Conservation (phyloP, 2,113 vertebrate genomes). For the Rhinolophus sinicus region DNA sequence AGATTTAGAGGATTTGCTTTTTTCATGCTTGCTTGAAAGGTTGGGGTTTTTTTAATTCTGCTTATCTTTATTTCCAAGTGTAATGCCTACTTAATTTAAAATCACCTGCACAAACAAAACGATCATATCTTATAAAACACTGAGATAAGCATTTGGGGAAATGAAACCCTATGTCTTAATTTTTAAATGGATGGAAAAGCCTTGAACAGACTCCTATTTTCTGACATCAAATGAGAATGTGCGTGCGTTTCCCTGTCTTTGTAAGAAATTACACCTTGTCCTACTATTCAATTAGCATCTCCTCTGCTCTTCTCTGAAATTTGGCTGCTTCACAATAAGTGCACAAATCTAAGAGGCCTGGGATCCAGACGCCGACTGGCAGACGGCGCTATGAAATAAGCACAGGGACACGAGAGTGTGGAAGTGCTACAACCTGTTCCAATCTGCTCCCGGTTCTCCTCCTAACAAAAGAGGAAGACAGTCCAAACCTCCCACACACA, state of each 20-base stretch:
- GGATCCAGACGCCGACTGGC: slow-evolving; percentile 74
- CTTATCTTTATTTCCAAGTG: slow-evolving; percentile 6
- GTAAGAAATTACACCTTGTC: slow-evolving; percentile 69
- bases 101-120: neutral
- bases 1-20: neutral
- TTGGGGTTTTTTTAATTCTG: neutral
- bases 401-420: slow-evolving; percentile 59
- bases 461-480: slow-evolving; percentile 69
- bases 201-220: slow-evolving; percentile 38
- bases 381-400: slow-evolving; percentile 64
- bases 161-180: neutral
- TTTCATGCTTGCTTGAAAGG: neutral
- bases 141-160: neutral
- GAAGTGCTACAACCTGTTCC: slow-evolving; percentile 79
- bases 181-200: slow-evolving; percentile 3
- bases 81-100: slow-evolving; percentile 5
- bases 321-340: slow-evolving; percentile 75
- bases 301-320: slow-evolving; percentile 65
- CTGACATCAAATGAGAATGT: slow-evolving; percentile 41
- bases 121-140: neutral
- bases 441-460: slow-evolving; percentile 75
- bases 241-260: slow-evolving; percentile 40
- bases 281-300: slow-evolving; percentile 66
- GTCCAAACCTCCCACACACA: slow-evolving; percentile 58
- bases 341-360: slow-evolving; percentile 70